Conservation (phyloP, 2,113 vertebrate genomes). For the Caranx melampygus region DNA sequence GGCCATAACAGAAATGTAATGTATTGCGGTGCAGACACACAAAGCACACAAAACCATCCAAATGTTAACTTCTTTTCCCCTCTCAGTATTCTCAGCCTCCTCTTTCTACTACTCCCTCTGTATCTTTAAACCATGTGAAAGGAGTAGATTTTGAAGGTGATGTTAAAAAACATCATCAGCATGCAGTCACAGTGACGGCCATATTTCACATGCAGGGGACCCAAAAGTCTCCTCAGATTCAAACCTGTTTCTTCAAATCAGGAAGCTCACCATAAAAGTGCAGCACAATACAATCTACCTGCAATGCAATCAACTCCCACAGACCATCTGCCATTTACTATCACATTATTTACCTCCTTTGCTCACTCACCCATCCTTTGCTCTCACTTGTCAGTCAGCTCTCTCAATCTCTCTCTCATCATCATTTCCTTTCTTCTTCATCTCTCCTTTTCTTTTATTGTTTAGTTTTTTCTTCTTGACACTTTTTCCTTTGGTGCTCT, state of each 20-base stretch:
- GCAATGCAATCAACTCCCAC: constrained; percentile 38
- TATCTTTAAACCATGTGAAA: neutral
- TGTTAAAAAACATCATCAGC: neutral
- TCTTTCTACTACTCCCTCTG: neutral
- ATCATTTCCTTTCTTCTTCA: neutral
- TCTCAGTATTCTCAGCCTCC: neutral
- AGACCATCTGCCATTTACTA: constrained; percentile 33
- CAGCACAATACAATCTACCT: constrained; percentile 37
- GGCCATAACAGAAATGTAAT: constrained; percentile 9
- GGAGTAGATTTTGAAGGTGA: too few species aligned
- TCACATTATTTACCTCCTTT: constrained; percentile 15
- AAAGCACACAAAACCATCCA: neutral
- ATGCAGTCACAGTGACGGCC: neutral
- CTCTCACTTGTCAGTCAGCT: constrained; percentile 13
- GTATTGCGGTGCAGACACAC: neutral
- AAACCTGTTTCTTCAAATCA: constrained; percentile 5
- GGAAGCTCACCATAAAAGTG: constrained; percentile 27
- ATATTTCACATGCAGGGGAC: neutral
- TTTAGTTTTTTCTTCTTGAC: neutral
- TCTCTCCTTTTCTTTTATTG: neutral
- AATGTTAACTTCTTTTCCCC: too few species aligned
- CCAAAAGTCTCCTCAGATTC: constrained; percentile 1
- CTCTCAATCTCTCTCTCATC: constrained; percentile 4
- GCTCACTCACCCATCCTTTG: neutral
- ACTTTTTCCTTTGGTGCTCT: too few species aligned